Base-by-base conservation (phyloP, 2,888 invertebrate genomes). In the Harpalus rubripes region DNA sequence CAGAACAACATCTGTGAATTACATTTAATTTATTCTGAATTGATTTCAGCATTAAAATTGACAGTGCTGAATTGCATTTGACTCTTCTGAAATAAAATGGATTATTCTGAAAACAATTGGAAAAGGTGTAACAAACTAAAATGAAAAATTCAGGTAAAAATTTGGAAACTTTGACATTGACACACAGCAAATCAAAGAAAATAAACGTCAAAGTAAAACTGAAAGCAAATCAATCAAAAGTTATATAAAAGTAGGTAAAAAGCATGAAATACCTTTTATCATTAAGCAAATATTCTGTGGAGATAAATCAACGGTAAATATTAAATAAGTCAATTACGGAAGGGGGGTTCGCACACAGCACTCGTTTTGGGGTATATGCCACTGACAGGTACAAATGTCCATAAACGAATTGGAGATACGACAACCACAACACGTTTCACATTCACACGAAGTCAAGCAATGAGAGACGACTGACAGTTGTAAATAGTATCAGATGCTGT, bases 401-500 rank as follows among this genome's bases (percentile, higher is more conserved):
- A 41, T 68, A 15, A 74, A 74, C 1, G 44, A 8, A 74, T 74
- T 41, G 15, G 44, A 74, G 72, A 74, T 44, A 15, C 16, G 16
- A 72, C 72, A 74, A 74, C 44, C 41, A 41, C 16, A 74, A 18
- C 72, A 44, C 72, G 72, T 74, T 74, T 78, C 41, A 39, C 22
- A 65, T 81, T 81, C 81, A 81, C 81, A 81, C 65, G 26, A 56
- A 56, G 63, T 63, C 59, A 59, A 52, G 80, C 61, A 63, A 52
- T 63, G 63, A 63, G 52, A 78, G 44, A 44, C 63, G 61, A 81
- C 81, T 78, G 65, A 81, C 81, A 78, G 65, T 41, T 81, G 81
- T 81, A 81, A 81, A 81, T 81, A 81, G 41, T 81, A 63, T 61
- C 63, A 63, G 65, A 81, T 81, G 81, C 22, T 81, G 22, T 81